These are phyloP conservation scores for Rhinoderma darwinii DNA, from an alignment of 2,113 vertebrate genomes.

Conservation along the genomic window DNA sequence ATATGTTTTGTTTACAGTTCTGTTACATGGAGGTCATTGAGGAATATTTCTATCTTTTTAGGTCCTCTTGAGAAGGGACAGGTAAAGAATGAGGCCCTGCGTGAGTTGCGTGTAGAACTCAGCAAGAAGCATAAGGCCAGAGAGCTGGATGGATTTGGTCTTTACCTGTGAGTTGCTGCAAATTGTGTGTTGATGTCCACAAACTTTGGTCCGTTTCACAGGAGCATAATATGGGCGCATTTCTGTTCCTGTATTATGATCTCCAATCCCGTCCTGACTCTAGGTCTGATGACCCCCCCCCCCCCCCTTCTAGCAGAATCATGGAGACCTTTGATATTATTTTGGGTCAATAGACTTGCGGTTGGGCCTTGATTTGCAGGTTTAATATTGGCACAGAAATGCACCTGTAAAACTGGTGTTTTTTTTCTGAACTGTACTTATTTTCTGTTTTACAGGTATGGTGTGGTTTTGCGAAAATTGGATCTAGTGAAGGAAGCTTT, in stretches of 20 bases:
- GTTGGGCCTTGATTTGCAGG: no score
- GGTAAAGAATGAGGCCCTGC: slow-evolving; percentile 93
- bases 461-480: slow-evolving; percentile 94
- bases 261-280: no score
- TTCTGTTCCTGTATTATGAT: no score
- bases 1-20: background rate
- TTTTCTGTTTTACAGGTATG: slow-evolving; percentile 79
- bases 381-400: no score
- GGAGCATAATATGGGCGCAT: no score
- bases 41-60: slow-evolving; percentile 61
- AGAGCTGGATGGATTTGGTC: slow-evolving; percentile 93
- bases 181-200: background rate
- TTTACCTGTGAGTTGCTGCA: slow-evolving; percentile 86
- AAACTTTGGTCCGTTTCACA: no score
- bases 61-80: slow-evolving; percentile 97
- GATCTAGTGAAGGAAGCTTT: slow-evolving; percentile 95
- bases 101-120: slow-evolving; percentile 93
- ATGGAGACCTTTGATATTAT: no score
- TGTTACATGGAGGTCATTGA: background rate
- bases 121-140: slow-evolving; percentile 93
- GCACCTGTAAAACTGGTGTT: no score
- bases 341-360: no score
- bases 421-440: background rate
- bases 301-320: no score
- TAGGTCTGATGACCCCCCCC: no score